Conservation (phyloP, 2,797 vertebrate species). For the Intellagama lesueurii region DNA sequence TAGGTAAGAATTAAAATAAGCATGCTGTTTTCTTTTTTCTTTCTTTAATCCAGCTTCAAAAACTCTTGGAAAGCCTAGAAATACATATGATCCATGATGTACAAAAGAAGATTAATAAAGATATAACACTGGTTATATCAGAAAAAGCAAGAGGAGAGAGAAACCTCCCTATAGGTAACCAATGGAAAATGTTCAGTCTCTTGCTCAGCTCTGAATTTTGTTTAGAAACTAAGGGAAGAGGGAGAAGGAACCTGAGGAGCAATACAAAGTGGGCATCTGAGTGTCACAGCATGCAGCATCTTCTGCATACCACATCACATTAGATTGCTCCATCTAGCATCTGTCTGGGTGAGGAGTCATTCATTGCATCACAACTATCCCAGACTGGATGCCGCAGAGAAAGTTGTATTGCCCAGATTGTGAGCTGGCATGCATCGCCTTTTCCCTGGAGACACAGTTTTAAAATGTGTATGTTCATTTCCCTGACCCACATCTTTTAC, state of each 20-base stretch:
- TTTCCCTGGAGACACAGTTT: neutral
- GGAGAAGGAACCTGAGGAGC: neutral
- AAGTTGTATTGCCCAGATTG: neutral
- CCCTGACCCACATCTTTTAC: neutral
- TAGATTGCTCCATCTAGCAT: no score
- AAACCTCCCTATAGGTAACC: conserved; percentile 78
- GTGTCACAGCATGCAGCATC: neutral
- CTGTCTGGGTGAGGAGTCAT: neutral
- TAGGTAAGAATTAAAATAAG: neutral
- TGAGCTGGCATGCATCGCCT: neutral
- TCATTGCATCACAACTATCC: neutral
- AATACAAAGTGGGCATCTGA: neutral
- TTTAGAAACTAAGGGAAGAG: neutral
- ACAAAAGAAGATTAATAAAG: conserved; percentile 77
- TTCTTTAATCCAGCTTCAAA: conserved; percentile 77
- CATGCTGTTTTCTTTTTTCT: conserved; percentile 20
- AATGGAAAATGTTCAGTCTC: neutral
- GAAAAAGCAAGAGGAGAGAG: conserved; percentile 77
- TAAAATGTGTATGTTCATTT: neutral
- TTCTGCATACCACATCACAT: neutral
- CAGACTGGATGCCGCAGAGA: neutral
- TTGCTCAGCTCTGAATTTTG: neutral
- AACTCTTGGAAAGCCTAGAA: conserved; percentile 84
- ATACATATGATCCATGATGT: conserved; percentile 80
- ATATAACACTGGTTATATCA: conserved; percentile 77